Evolutionary conservation across 2,113 vertebrate species (phyloP), one percentile per base, ranked within the genome.

Genomic region (Epinephelus cyanopodus): DNA sequence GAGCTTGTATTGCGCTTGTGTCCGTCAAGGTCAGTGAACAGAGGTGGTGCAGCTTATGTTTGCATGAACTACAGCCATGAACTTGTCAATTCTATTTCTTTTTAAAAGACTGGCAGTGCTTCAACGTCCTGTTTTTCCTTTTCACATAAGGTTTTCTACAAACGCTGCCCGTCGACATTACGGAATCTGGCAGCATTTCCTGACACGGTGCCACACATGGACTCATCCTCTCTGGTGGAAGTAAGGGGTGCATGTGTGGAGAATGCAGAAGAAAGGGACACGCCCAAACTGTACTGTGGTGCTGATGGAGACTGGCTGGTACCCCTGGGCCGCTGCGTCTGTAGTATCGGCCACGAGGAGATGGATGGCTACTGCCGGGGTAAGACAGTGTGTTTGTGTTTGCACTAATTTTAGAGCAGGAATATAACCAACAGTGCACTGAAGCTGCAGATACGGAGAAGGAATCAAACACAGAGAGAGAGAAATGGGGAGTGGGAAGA

Each of bases 231-330:
- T 47, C 86, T 99, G 94, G 98, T 99, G 89, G 98, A 99, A 92
- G 98, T 99, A 50, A 95, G 96, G 56, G 98, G 98, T 2, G 96
- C 97, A 2, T 99, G 98, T 65, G 97, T 99, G 83, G 97, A 97
- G 90, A 98, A 98, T 0, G 97, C 98, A 0, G 98, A 99, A 79
- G 98, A 99, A 68, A 94, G 97, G 0, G 98, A 99, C 88, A 97
- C 97, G 25, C 98, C 98, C 15, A 99, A 98, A 79, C 75, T 99
- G 37, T 99, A 99, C 62, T 99, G 98, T 84, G 98, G 98, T 39
- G 98, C 98, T 5, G 98, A 99, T 48, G 98, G 98, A 39, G 98
- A 99, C 87, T 99, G 98, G 98, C 94, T 99, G 79, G 98, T 99
- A n/a, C 98, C 98, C 23, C 95, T 99, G 60, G 98, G 98, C 48